Evolutionary conservation across 2,888 invertebrate species (phyloP).

Genomic region (Caenorhabditis zanzibari): DNA sequence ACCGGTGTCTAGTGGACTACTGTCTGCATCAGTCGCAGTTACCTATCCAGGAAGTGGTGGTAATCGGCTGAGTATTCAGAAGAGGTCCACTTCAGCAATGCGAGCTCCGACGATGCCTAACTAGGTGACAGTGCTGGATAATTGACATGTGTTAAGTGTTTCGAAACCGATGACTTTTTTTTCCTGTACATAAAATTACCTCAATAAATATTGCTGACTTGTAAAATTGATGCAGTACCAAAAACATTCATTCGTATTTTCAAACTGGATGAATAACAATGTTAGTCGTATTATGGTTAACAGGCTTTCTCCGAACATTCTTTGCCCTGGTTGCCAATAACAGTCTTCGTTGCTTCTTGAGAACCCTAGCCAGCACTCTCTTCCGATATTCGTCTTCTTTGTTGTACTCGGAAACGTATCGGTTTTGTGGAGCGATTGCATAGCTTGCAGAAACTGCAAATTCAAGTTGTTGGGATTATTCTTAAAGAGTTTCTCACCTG

Average conservation of each 20-base stretch:
- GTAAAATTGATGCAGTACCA: too few species aligned
- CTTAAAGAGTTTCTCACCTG: conserved; percentile 7
- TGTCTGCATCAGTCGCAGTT: conserved; percentile 72
- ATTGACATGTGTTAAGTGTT: conserved; percentile 15
- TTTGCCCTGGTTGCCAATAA: conserved; percentile 57
- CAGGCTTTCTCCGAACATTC: conserved; percentile 63
- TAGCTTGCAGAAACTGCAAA: conserved; percentile 44
- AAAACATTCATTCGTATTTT: background rate
- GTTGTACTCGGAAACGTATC: conserved; percentile 43
- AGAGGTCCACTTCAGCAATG: conserved; percentile 56
- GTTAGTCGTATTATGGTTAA: conserved; percentile 9
- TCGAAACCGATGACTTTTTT: conserved; percentile 21
- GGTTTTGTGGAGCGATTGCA: conserved; percentile 39
- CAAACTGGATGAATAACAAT: background rate
- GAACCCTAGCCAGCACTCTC: conserved; percentile 58
- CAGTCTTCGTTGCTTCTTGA: conserved; percentile 62
- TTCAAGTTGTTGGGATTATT: too few species aligned
- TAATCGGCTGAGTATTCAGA: conserved; percentile 39
- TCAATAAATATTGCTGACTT: conserved; percentile 16
- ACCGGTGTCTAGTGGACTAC: conserved; percentile 64
- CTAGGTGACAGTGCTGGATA: conserved; percentile 1
- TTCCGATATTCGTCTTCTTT: conserved; percentile 64
- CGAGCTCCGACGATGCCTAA: conserved; percentile 63
- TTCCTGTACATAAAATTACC: conserved; percentile 22
- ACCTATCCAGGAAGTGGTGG: conserved; percentile 68